phyloP scores from a whole-genome alignment of 1,140 invertebrate species.

The Armadillidium nasatum region DNA sequence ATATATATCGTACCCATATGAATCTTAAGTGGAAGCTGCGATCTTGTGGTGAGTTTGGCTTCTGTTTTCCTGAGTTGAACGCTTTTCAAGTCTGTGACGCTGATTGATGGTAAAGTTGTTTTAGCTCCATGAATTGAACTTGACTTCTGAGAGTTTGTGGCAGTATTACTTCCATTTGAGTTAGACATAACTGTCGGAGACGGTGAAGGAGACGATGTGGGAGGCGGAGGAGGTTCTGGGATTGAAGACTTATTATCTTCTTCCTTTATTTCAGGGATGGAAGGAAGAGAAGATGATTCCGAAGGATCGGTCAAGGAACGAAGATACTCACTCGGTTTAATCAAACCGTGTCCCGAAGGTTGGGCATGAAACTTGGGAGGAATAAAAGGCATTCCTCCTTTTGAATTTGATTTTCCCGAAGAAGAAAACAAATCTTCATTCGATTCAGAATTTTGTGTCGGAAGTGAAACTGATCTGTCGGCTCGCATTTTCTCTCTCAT shows the following conservation, averaged over 20 bases:
- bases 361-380: conserved; percentile 75
- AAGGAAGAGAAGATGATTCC: conserved; percentile 33
- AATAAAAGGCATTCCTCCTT: conserved; percentile 58
- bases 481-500: conserved; percentile 24
- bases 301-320: conserved; percentile 63
- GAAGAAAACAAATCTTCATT: conserved; percentile 28
- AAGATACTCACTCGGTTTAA: conserved; percentile 87
- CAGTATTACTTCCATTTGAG: not conserved
- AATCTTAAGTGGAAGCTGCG: conserved; percentile 58
- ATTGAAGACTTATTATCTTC: conserved; percentile 26
- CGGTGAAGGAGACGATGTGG: conserved; percentile 52
- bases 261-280: conserved; percentile 41
- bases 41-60: conserved; percentile 60
- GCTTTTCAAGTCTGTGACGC: conserved; percentile 75
- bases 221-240: conserved; percentile 56
- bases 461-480: conserved; percentile 40
- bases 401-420: conserved; percentile 19
- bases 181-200: not conserved
- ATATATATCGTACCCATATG: conserved; percentile 30
- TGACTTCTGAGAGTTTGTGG: not conserved
- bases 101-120: conserved; percentile 64
- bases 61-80: conserved; percentile 71
- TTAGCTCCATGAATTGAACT: conserved; percentile 6
- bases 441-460: conserved; percentile 37
- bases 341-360: conserved; percentile 64